phyloP scores from a whole-genome alignment of 2,888 invertebrate genomes.

The Sicus ferrugineus region DNA sequence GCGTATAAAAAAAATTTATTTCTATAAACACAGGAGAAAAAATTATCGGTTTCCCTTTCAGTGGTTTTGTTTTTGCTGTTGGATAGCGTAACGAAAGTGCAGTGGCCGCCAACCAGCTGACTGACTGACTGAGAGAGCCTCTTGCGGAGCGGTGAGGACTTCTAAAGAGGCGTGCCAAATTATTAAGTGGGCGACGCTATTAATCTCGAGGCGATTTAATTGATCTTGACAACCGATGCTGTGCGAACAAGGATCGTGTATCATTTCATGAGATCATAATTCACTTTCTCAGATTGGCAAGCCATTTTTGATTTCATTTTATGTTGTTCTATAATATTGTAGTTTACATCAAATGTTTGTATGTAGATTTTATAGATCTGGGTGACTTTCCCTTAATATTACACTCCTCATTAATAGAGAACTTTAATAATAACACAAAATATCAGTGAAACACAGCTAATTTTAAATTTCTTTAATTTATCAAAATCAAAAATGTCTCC shows the following conservation, averaged over 20 bases:
- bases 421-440: too few species aligned
- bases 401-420: too few species aligned
- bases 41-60: not conserved
- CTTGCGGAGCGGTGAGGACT: conserved; percentile 5
- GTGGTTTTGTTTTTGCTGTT: not conserved
- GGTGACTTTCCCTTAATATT: too few species aligned
- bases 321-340: too few species aligned
- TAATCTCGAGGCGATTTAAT: conserved; percentile 45
- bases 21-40: conserved; percentile 49
- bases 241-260: not conserved
- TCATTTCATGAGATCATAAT: not conserved
- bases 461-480: too few species aligned
- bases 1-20: conserved; percentile 51
- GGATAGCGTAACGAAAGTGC: conserved; percentile 13
- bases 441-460: too few species aligned
- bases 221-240: conserved; percentile 38
- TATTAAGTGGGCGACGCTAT: conserved; percentile 54
- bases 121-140: not conserved
- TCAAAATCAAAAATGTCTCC: too few species aligned
- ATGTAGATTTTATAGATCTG: too few species aligned
- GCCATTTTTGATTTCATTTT: too few species aligned
- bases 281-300: too few species aligned
- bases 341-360: too few species aligned
- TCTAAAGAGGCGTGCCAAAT: conserved; percentile 50
- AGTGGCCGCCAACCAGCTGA: conserved; percentile 11